Evolutionary conservation across 2,888 invertebrate genomes (phyloP).

Genomic region (Ecdyonurus torrentis): DNA sequence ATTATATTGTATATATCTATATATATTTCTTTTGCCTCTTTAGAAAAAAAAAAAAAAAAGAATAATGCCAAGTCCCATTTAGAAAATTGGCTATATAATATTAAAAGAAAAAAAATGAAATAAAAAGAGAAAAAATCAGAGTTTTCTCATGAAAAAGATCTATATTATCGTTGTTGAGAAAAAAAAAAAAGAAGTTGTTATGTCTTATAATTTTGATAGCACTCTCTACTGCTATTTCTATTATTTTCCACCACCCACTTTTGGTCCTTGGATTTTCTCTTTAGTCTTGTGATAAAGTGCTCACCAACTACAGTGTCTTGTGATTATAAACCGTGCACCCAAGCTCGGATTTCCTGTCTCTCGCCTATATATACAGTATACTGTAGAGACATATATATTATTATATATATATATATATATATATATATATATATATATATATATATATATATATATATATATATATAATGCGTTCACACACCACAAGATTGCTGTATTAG

Average conservation of each 20-base stretch:
- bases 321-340: background rate
- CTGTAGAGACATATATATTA: too few relatives aligned
- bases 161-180: background rate
- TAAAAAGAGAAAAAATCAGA: too few relatives aligned
- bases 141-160: too few relatives aligned
- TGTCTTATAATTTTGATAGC: background rate
- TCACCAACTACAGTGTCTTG: too few relatives aligned
- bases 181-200: background rate
- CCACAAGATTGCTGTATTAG: too few relatives aligned
- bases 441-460: too few relatives aligned
- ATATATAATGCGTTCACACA: too few relatives aligned
- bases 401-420: too few relatives aligned
- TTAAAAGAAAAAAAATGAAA: background rate
- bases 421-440: too few relatives aligned
- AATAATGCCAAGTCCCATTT: background rate
- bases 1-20: background rate
- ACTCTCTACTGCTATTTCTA: background rate
- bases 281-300: background rate
- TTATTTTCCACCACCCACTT: background rate
- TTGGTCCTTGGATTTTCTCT: background rate
- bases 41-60: background rate
- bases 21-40: background rate
- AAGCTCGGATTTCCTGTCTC: background rate
- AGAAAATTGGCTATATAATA: background rate
- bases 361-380: too few relatives aligned